phyloP scores from a whole-genome alignment of 2,797 vertebrate genomes.

The Petrocephalus schoutedeni region DNA sequence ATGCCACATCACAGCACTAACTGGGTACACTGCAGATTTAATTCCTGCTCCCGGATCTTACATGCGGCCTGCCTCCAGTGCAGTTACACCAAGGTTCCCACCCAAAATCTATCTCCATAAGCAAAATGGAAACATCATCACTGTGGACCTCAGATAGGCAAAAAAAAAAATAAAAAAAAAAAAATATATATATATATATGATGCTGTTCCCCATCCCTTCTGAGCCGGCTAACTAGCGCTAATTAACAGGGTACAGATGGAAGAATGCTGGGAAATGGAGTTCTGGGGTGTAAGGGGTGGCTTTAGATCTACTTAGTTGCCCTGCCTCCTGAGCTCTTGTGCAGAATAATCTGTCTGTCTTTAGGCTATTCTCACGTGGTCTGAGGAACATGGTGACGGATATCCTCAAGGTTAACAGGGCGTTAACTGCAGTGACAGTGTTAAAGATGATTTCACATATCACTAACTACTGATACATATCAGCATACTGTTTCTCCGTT shows the following conservation, averaged over 20 bases:
- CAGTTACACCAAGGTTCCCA: not conserved
- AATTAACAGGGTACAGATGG: not conserved
- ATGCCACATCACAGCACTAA: not conserved
- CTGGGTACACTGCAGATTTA: not conserved
- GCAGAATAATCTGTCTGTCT: not conserved
- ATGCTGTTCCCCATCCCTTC: not conserved
- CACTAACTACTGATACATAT: not conserved
- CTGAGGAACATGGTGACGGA: not conserved
- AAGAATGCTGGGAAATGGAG: not conserved
- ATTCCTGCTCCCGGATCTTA: not conserved
- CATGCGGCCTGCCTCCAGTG: not conserved
- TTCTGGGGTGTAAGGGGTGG: not conserved
- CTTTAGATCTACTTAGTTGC: not conserved
- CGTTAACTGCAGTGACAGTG: not conserved
- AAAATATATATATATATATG: not conserved
- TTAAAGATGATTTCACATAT: not conserved
- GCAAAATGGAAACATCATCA: not conserved
- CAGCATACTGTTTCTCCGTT: not conserved
- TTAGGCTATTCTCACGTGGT: not conserved
- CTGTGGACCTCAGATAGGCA: not conserved
- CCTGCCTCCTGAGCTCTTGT: not conserved
- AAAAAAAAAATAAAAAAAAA: no score
- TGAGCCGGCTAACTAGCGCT: not conserved
- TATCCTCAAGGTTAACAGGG: not conserved
- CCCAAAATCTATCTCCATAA: not conserved